Base-by-base conservation (phyloP, 2,888 invertebrate genomes). In the Athrips mouffetella region DNA sequence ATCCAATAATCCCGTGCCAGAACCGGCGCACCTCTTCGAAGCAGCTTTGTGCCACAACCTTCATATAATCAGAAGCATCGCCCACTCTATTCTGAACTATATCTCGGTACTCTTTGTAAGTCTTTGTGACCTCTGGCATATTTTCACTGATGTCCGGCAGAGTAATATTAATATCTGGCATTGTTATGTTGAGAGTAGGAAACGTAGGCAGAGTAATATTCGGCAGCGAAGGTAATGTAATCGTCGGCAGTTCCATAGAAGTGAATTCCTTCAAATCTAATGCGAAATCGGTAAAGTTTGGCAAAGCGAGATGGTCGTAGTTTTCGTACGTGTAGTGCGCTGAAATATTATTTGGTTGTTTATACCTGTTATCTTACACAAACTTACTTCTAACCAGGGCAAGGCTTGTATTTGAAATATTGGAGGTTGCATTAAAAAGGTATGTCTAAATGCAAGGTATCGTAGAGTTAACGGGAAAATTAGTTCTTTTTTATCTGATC, bases 21-120 rank as follows among this genome's bases (percentile, higher is more conserved):
- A 74, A 77, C 1, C 84, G 70, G 10, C 76, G 62, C 3, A 90
- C 67, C 56, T 89, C 90, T 48, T 88, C 85, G 48, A 73, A 76
- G 53, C 91, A 85, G 66, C 91, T 91, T 7, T 82, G 81, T 0
- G 89, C 89, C 0, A 91, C 89, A 0, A 89, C 82, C 45, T 76
- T 76, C 18, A 90, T 59, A 58, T 91, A 91, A 27, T 89, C 86
- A 0, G 89, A 85, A 0, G 90, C 87, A 52, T 90, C 89, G 0
- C 75, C 71, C 53, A 90, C 68, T 59, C 89, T 80, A 48, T 90
- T 88, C 48, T 86, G 76, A 0, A 90, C 81, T 18, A 85, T 82
- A 27, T 80, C 71, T 61, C 86, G 90, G 52, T 90, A 80, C 52
- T 81, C 80, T 23, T 73, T 65, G 47, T 84, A 89, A 0, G 80